A percentile compares a stretch with the other conserved stretches of the same genome.
Conservation (phyloP, 2,113 vertebrate species). For the Heterochromis multidens region DNA sequence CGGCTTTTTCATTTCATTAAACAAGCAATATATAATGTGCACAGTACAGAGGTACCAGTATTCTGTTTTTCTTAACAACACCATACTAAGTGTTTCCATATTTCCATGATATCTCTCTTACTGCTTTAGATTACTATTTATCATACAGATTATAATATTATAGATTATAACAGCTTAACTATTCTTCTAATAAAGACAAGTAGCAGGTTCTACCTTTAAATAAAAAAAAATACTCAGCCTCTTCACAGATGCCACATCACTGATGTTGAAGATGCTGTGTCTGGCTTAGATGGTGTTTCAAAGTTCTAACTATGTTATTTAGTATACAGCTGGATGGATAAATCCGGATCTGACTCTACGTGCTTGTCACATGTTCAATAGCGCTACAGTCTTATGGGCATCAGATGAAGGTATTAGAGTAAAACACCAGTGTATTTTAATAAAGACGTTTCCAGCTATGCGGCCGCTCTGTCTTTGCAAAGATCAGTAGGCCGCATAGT, state of each 20-base stretch:
- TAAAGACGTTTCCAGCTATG: neutral
- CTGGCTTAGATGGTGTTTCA: neutral
- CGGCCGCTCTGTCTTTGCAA: neutral
- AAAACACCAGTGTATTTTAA: neutral
- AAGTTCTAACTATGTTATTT: neutral
- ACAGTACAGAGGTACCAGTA: neutral
- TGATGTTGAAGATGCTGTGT: neutral
- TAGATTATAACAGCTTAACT: too few species aligned
- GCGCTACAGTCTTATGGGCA: neutral
- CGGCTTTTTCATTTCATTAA: neutral
- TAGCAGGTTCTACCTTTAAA: neutral
- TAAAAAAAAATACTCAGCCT: neutral
- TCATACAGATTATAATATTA: too few species aligned
- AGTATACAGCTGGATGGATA: neutral
- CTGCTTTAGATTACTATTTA: neutral
- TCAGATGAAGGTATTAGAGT: neutral
- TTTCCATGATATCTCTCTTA: neutral
- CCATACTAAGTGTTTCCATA: neutral
- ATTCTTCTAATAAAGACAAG: neutral
- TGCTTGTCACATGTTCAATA: neutral
- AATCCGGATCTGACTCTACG: neutral
- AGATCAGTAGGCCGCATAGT: conserved; percentile 1
- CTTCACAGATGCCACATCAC: neutral
- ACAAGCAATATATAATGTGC: neutral
- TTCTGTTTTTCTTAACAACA: neutral